Percentiles rank a stretch among this genome's conserved stretches.
Evolutionary conservation across 2,113 vertebrate genomes (phyloP).

Genomic region (Rhabdomys dilectus): DNA sequence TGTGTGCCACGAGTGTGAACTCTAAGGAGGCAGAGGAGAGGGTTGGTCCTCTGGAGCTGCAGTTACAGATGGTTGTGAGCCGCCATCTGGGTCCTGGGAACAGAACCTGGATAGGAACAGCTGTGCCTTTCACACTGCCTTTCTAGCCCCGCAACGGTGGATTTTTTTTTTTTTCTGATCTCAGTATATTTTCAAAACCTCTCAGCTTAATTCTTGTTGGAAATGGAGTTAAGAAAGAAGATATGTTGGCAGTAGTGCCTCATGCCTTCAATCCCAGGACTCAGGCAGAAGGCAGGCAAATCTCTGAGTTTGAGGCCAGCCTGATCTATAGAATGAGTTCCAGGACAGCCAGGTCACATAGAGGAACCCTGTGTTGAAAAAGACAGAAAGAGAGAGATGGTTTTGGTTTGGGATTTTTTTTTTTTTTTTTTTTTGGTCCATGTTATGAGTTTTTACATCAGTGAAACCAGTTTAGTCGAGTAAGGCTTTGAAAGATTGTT

Average conservation of each 20-base stretch:
- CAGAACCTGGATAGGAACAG: not conserved
- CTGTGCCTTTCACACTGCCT: not conserved
- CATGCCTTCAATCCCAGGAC: not conserved
- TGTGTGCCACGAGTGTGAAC: not conserved
- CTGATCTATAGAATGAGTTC: not conserved
- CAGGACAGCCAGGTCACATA: not conserved
- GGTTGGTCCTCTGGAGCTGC: not conserved
- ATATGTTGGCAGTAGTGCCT: not conserved
- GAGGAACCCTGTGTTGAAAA: not conserved
- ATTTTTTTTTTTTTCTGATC: not conserved
- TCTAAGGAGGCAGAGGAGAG: not conserved
- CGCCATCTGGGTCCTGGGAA: not conserved
- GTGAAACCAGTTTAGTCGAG: no score
- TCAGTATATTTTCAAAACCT: not conserved
- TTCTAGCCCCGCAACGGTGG: not conserved
- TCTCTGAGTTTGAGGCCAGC: not conserved
- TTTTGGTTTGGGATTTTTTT: no score
- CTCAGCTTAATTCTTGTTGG: not conserved
- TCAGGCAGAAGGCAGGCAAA: not conserved
- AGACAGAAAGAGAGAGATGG: not conserved
- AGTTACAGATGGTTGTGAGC: not conserved
- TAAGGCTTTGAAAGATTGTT: no score
- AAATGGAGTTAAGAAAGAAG: not conserved
- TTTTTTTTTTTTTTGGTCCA: no score
- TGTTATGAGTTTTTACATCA: not conserved